Evolutionary conservation across 92 coral and sea anemone species (phyloP).

Genomic region (Epizoanthus rinbou): DNA sequence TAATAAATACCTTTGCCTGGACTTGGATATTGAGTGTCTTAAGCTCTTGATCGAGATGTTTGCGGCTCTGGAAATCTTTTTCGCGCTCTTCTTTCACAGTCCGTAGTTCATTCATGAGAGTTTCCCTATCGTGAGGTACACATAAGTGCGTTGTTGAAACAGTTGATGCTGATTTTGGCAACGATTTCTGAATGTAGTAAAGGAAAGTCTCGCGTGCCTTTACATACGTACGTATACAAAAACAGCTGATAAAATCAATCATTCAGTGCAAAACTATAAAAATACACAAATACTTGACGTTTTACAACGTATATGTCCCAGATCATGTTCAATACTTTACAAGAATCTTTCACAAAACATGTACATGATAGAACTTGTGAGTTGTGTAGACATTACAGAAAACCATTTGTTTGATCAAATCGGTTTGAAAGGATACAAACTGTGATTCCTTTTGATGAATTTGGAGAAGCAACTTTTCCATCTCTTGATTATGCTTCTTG

Average conservation of each 20-base stretch:
- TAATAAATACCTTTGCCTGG: constrained; percentile 66
- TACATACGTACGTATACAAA: background rate
- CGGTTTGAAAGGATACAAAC: constrained; percentile 67
- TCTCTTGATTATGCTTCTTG: constrained; percentile 62
- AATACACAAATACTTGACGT: background rate
- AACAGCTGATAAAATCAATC: background rate
- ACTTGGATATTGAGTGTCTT: constrained; percentile 72
- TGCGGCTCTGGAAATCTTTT: constrained; percentile 70
- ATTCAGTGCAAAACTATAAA: background rate
- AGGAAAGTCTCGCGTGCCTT: background rate
- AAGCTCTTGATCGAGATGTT: constrained; percentile 80
- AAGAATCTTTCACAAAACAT: background rate
- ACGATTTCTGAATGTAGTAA: constrained; percentile 37
- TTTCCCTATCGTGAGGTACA: constrained; percentile 58
- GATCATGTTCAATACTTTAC: background rate
- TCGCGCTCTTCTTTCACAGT: constrained; percentile 67
- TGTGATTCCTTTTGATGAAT: constrained; percentile 77
- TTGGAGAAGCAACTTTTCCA: constrained; percentile 49
- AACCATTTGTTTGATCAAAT: background rate
- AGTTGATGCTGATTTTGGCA: constrained; percentile 21
- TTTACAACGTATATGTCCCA: background rate
- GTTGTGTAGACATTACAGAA: background rate
- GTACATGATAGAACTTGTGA: background rate
- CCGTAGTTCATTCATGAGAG: constrained; percentile 66
- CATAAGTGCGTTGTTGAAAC: background rate